Conservation (phyloP, 2,888 invertebrate species). For the Miltochrista miniata region DNA sequence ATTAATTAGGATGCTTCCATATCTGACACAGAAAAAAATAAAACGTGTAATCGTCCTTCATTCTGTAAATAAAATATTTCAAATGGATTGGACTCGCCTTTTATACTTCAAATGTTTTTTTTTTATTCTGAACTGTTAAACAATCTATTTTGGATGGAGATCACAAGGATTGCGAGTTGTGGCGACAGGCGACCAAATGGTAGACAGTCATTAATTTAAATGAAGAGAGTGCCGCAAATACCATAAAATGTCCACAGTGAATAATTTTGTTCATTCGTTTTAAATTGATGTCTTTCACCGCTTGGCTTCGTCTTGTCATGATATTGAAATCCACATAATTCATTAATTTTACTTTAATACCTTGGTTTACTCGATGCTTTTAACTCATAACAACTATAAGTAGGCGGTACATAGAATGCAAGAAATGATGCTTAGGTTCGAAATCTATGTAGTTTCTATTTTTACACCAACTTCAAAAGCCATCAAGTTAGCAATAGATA, state of each 20-base stretch:
- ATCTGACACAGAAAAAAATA: constrained; percentile 42
- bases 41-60: constrained; percentile 28
- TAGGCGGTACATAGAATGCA: constrained; percentile 13
- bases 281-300: constrained; percentile 17
- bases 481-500: constrained; percentile 31
- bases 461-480: constrained; percentile 38
- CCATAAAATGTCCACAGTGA: constrained; percentile 12
- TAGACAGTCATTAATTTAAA: constrained; percentile 33
- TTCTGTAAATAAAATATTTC: constrained; percentile 37
- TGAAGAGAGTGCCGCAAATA: constrained; percentile 17
- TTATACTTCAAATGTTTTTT: constrained; percentile 51
- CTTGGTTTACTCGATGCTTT: too few relatives aligned
- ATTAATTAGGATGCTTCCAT: constrained; percentile 54
- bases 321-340: neutral
- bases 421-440: constrained; percentile 19
- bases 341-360: neutral
- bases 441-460: constrained; percentile 56
- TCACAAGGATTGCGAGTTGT: constrained; percentile 32
- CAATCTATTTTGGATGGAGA: constrained; percentile 30
- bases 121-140: constrained; percentile 27
- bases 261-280: constrained; percentile 6
- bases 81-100: constrained; percentile 42
- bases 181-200: constrained; percentile 24
- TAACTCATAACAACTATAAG: too few relatives aligned
- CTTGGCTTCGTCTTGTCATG: neutral